Percentiles rank a stretch among this genome's conserved stretches.
Conservation (phyloP, 2,113 vertebrate species). For the Pachypanchax playfairii region DNA sequence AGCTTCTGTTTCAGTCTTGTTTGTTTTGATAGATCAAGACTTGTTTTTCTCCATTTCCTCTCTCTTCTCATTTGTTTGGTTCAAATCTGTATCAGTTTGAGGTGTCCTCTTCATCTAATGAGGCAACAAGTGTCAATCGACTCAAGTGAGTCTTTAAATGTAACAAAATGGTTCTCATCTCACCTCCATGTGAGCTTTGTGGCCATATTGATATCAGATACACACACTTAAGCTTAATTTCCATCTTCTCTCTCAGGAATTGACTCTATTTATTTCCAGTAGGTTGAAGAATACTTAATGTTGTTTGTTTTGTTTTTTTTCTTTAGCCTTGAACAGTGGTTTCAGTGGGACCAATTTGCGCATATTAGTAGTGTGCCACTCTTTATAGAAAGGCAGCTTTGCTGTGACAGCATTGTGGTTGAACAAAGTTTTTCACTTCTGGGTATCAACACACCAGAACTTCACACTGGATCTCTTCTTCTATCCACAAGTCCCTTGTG, state of each 20-base stretch:
- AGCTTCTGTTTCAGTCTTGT: neutral
- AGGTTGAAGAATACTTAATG: slow-evolving; percentile 41
- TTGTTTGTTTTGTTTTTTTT: slow-evolving; percentile 32
- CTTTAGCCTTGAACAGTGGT: slow-evolving; percentile 50
- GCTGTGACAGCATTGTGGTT: slow-evolving; percentile 47
- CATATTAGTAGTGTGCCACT: slow-evolving; percentile 53
- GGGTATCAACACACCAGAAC: slow-evolving; percentile 46
- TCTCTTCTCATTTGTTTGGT: slow-evolving; percentile 24
- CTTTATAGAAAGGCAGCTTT: slow-evolving; percentile 40
- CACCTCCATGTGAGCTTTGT: slow-evolving; percentile 15
- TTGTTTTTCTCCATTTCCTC: slow-evolving; percentile 22
- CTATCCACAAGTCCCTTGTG: slow-evolving; percentile 42
- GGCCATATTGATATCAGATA: slow-evolving; percentile 49
- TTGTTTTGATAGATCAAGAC: neutral
- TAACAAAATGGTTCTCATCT: slow-evolving; percentile 54
- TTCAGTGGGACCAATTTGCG: slow-evolving; percentile 73
- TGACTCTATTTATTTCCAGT: slow-evolving; percentile 55
- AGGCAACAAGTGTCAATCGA: slow-evolving; percentile 59
- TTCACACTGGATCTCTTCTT: slow-evolving; percentile 52
- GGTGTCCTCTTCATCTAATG: slow-evolving; percentile 47
- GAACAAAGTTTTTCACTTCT: slow-evolving; percentile 57
- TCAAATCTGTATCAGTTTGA: slow-evolving; percentile 29
- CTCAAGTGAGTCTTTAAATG: slow-evolving; percentile 57
- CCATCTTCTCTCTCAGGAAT: slow-evolving; percentile 33
- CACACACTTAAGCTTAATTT: slow-evolving; percentile 56